Base-by-base conservation (phyloP, 2,888 invertebrate species). In the Lasioglossum malachurum region DNA sequence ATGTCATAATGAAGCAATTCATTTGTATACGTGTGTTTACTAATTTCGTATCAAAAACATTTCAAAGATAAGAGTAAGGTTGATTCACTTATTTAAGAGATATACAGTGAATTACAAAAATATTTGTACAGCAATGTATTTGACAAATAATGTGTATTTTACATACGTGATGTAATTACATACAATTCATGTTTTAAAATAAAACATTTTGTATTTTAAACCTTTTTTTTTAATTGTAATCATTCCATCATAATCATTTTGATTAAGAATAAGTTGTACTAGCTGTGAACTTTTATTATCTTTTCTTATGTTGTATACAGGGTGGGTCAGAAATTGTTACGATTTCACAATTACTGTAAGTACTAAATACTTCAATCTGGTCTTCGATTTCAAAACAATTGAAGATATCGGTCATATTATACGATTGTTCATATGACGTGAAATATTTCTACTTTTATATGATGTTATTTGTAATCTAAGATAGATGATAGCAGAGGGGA, bases 1-100 rank as follows among this genome's bases (percentile, higher is more conserved):
- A 57, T 12, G 19, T 64, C 53, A 8, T 49, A 77, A 67, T 23
- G 31, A 78, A 38, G 41, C 49, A 44, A 60, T 31, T 23, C 27
- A 72, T 53, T 71, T 16, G 19, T 73, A 76, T 82, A 8, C 14
- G 12, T 49, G 16, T 12, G 73, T 83, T 74, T 80, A 44, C 14
- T 19, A 1, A 60, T 44, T 72, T 46, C 4, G 31, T 53, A 46
- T n/a, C 5, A 69, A 44, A 57, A 71, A n/a, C 46, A 72, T 31
- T 71, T 71, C 12, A 44, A 81, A 46, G 14, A n/a, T 23, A 38
- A 35, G 5, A 14, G 44, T 78, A 77, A 8, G 23, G 31, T 38
- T 53, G 10, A 27, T 41, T 14, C 16, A 41, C 23, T 19, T 16
- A 10, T 38, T 57, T 35, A 38, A 23, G 27, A 60, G 1, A n/a